Conservation (phyloP, 1,140 invertebrate genomes). For the Listronotus oregonensis region DNA sequence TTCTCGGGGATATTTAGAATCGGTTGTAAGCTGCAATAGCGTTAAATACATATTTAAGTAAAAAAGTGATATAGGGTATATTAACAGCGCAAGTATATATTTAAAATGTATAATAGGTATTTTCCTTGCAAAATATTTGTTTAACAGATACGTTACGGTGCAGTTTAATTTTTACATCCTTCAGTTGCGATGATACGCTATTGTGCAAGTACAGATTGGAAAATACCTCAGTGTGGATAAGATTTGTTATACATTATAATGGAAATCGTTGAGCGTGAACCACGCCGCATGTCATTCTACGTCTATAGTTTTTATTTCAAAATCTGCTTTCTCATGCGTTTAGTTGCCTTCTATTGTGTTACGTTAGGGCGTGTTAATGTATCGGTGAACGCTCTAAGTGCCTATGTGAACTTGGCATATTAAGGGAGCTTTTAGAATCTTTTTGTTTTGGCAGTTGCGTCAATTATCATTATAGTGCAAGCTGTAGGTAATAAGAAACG, state of each 20-base stretch:
- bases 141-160: too few species aligned
- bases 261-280: constrained; percentile 50
- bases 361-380: constrained; percentile 45
- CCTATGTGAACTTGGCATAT: constrained; percentile 28
- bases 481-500: too few species aligned
- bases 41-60: too few species aligned
- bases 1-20: too few species aligned
- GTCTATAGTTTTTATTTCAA: constrained; percentile 48
- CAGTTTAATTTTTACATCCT: too few species aligned
- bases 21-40: too few species aligned
- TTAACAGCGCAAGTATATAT: too few species aligned
- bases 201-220: constrained; percentile 1
- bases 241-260: constrained; percentile 46
- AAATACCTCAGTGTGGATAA: constrained; percentile 36
- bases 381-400: constrained; percentile 42
- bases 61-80: too few species aligned
- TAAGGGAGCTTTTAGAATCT: constrained; percentile 23
- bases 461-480: too few species aligned
- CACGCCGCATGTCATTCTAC: constrained; percentile 49
- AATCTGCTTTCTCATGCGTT: constrained; percentile 52
- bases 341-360: constrained; percentile 48
- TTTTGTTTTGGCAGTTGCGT: neutral
- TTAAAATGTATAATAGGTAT: too few species aligned
- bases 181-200: too few species aligned
- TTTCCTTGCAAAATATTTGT: too few species aligned